phyloP scores from a whole-genome alignment of 2,797 vertebrate species.

The Zenarchopterus dispar region DNA sequence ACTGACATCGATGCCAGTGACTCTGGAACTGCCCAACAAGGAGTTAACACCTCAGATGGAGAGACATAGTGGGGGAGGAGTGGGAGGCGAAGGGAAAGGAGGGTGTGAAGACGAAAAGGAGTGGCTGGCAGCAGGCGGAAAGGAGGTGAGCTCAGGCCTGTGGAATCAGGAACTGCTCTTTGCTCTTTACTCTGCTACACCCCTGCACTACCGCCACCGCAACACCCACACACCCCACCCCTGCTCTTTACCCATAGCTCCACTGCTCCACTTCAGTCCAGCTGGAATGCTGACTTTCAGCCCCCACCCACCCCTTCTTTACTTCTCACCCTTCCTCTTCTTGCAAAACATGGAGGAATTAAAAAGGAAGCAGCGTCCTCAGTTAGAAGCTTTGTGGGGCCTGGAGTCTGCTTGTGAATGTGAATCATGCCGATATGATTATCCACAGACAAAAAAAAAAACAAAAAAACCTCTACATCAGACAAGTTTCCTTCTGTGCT shows the following conservation, averaged over 20 bases:
- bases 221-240: constrained; percentile 71
- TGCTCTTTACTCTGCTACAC: constrained; percentile 75
- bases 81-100: constrained; percentile 67
- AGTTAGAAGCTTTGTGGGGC: constrained; percentile 31
- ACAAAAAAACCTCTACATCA: constrained; percentile 29
- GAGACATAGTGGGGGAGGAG: constrained; percentile 60
- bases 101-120: constrained; percentile 77
- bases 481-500: constrained; percentile 36
- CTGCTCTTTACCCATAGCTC: constrained; percentile 44
- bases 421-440: constrained; percentile 30
- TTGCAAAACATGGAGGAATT: constrained; percentile 33
- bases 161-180: constrained; percentile 81
- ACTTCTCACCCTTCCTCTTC: constrained; percentile 43
- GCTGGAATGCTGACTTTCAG: constrained; percentile 70
- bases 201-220: constrained; percentile 70
- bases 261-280: constrained; percentile 64
- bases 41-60: constrained; percentile 76
- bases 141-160: constrained; percentile 83
- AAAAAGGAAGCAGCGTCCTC: constrained; percentile 29
- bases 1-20: constrained; percentile 35
- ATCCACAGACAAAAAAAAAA: not conserved
- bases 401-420: constrained; percentile 24
- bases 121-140: constrained; percentile 71
- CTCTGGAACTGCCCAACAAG: constrained; percentile 67
- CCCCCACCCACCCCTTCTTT: constrained; percentile 41